Evolutionary conservation across 2,113 vertebrate genomes (phyloP), one percentile per base, ranked within the genome.

Genomic region (Salvelinus alpinus): DNA sequence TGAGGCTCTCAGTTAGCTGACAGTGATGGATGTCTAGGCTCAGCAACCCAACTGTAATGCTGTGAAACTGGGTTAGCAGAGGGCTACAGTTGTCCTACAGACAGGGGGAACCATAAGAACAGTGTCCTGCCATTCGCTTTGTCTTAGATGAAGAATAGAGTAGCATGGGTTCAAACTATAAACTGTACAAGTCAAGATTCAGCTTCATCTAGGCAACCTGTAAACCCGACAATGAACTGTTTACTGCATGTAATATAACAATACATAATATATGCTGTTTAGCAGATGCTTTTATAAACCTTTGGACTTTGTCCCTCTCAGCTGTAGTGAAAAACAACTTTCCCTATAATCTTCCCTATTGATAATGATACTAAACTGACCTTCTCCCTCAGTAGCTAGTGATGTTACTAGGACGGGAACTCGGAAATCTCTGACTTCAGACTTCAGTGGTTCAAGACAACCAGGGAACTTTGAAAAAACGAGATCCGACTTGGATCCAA

Each of bases 111-210:
- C 38, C 8, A 44, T 44, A 44, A 51, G 22, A 82, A 86, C 80
- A 83, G 79, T 78, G 79, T 83, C 79, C 82, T 80, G 81, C 77
- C 84, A 69, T 16, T 86, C 82, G 71, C 38, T 85, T 87, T 89
- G 84, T 48, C 84, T 79, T 85, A 66, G 70, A 11, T 81, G 86
- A 89, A 92, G 88, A 92, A 90, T 88, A 82, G 84, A 13, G 82
- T 77, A 78, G 83, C 85, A 75, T 83, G 87, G 82, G 75, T 74
- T 64, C 84, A 89, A 88, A 78, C 82, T 80, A 84, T 85, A 89
- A 88, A 79, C 82, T 80, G 85, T 86, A 88, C 22, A 29, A 80
- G 82, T 90, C 80, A 81, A 89, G 87, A 85, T 88, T 83, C 82
- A 86, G 82, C 87, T 82, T 83, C 81, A 84, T 79, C 73, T 79